Conservation (phyloP, 2,888 invertebrate genomes). For the Nemotelus nigrinus region DNA sequence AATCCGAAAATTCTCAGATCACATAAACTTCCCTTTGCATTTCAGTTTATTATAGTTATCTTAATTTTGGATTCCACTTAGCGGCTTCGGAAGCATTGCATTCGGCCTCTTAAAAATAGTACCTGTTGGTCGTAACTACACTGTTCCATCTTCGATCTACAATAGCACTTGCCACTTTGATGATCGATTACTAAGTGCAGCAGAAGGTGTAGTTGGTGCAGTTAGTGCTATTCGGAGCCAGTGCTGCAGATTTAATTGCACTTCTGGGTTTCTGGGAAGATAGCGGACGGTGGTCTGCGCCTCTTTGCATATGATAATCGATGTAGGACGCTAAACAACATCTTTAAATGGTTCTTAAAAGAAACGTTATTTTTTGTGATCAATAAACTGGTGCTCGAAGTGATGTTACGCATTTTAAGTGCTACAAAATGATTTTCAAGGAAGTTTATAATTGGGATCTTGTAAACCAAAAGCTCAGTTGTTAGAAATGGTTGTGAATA, state of each 20-base stretch:
- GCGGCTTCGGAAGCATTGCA: conserved; percentile 13
- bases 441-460: no score
- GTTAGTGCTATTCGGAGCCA: neutral
- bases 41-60: conserved; percentile 19
- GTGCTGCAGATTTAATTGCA: conserved; percentile 10
- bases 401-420: neutral
- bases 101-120: conserved; percentile 24
- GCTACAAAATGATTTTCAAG: no score
- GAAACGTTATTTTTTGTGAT: conserved; percentile 10
- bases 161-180: conserved; percentile 8
- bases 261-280: conserved; percentile 8
- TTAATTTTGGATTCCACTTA: conserved; percentile 37
- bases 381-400: conserved; percentile 5
- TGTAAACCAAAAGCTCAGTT: no score
- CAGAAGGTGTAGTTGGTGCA: neutral
- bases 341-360: neutral
- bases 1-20: conserved; percentile 1
- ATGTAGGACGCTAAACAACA: neutral
- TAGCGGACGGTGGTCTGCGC: neutral
- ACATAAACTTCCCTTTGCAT: no score
- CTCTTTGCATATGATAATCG: conserved; percentile 3
- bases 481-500: no score
- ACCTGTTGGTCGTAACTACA: conserved; percentile 29
- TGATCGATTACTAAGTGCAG: conserved; percentile 17
- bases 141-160: conserved; percentile 12